Conservation (phyloP, 2,888 invertebrate genomes). For the Yponomeuta evonymella region DNA sequence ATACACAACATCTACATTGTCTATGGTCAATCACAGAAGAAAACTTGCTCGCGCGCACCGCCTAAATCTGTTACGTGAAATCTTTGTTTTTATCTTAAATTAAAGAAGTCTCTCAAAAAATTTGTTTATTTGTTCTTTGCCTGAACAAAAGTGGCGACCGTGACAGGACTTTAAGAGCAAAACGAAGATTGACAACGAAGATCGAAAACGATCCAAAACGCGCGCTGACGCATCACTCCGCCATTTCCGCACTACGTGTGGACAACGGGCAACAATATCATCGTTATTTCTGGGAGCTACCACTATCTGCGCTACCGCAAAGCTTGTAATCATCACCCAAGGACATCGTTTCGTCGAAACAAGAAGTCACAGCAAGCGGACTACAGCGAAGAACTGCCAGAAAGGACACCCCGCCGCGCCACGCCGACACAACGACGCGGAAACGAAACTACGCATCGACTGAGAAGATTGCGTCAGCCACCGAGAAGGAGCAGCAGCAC, state of each 20-base stretch:
- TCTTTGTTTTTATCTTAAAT: no score
- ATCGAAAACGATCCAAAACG: not conserved
- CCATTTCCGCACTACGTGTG: not conserved
- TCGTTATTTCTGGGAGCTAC: not conserved
- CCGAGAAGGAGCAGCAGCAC: not conserved
- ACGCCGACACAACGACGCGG: not conserved
- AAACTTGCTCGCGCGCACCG: no score
- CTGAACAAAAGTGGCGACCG: slow-evolving; percentile 7
- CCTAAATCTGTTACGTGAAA: no score
- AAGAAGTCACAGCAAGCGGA: not conserved
- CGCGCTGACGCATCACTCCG: not conserved
- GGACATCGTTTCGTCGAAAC: not conserved
- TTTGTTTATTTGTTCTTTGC: not conserved
- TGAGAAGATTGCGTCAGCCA: not conserved
- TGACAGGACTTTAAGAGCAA: not conserved
- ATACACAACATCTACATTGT: no score
- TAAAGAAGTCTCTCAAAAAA: no score
- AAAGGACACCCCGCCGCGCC: not conserved
- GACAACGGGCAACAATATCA: not conserved
- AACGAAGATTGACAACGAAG: not conserved
- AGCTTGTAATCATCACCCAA: not conserved
- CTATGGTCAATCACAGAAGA: no score
- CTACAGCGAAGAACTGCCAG: not conserved
- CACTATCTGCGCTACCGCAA: not conserved
- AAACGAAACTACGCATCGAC: not conserved